Evolutionary conservation across 2,113 vertebrate genomes (phyloP).

Genomic region (Campylomormyrus numenius): DNA sequence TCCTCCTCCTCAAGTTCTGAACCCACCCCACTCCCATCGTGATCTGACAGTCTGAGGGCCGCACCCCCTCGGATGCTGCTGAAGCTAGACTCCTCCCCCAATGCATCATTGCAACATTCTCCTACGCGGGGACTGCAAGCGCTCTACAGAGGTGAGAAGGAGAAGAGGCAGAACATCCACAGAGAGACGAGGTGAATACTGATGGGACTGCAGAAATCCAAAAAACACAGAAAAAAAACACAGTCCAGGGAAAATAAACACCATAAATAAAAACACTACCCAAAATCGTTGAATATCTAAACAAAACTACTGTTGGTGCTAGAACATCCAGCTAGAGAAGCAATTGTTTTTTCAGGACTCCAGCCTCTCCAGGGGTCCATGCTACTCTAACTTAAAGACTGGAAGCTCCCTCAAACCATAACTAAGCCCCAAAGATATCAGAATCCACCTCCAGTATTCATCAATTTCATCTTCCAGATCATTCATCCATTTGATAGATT

Average conservation of each 20-base stretch:
- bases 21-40: constrained; percentile 28
- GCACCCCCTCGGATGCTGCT: constrained; percentile 23
- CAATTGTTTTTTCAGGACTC: background rate
- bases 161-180: constrained; percentile 34
- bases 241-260: background rate
- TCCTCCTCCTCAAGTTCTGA: constrained; percentile 39
- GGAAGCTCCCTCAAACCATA: background rate
- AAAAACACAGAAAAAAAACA: background rate
- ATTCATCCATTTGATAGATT: background rate
- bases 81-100: constrained; percentile 35
- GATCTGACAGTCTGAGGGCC: constrained; percentile 15
- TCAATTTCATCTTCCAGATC: background rate
- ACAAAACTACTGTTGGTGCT: background rate
- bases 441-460: background rate
- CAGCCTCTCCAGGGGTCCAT: background rate
- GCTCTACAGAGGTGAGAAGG: constrained; percentile 43
- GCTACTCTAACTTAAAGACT: background rate
- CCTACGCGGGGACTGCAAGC: constrained; percentile 37
- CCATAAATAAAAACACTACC: background rate
- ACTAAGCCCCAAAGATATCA: background rate
- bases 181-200: background rate
- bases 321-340: background rate
- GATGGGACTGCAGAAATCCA: background rate
- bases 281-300: background rate
- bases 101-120: constrained; percentile 35